A percentile compares a stretch with the other conserved stretches of the same genome.
phyloP scores from a whole-genome alignment of 2,113 vertebrate genomes.

The Eulacestoma nigropectus region DNA sequence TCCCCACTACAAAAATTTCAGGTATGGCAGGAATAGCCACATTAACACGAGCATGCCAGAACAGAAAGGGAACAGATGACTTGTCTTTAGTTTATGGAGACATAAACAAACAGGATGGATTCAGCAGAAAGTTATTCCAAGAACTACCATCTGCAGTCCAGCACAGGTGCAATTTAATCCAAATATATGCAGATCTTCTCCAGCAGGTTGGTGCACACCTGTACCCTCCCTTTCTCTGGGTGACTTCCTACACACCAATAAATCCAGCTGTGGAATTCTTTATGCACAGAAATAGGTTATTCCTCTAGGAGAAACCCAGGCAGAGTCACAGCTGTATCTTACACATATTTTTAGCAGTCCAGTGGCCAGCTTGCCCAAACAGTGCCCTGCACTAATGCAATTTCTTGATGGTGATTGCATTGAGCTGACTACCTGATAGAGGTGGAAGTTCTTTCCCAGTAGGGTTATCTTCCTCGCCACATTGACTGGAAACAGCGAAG shows the following conservation, averaged over 20 bases:
- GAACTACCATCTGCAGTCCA: neutral
- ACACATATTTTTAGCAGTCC: neutral
- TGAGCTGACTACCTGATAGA: slow-evolving; percentile 82
- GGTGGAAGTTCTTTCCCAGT: slow-evolving; percentile 86
- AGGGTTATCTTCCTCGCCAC: slow-evolving; percentile 85
- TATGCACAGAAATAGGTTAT: neutral
- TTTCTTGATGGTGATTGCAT: neutral
- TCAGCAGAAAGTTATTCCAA: neutral
- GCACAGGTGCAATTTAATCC: neutral
- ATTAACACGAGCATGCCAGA: neutral
- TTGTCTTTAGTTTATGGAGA: neutral
- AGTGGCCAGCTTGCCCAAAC: neutral
- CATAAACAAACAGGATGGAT: neutral
- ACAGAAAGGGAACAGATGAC: neutral
- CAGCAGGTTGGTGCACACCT: neutral
- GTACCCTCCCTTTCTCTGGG: neutral
- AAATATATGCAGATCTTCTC: neutral
- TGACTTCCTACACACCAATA: neutral
- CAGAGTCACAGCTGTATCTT: neutral
- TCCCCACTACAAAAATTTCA: neutral
- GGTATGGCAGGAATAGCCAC: slow-evolving; percentile 6
- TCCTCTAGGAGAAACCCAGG: neutral
- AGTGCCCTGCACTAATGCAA: neutral
- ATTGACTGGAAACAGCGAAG: slow-evolving; percentile 80
- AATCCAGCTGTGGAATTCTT: neutral